phyloP scores from a whole-genome alignment of 1,140 invertebrate genomes.

The Hyles euphorbiae region DNA sequence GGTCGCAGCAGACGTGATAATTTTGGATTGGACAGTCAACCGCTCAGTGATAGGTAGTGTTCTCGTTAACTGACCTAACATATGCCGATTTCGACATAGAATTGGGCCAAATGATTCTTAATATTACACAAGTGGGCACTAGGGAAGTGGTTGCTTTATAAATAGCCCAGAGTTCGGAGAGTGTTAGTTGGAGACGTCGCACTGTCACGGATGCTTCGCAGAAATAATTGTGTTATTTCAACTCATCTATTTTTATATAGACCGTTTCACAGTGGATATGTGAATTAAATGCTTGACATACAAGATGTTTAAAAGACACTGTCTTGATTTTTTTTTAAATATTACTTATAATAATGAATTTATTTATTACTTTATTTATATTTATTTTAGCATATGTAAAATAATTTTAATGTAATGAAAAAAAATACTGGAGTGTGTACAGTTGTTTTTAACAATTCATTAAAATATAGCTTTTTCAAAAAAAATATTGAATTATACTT shows the following conservation, averaged over 20 bases:
- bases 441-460: too few species aligned
- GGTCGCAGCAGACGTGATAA: slow-evolving; percentile 40
- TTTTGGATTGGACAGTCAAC: slow-evolving; percentile 38
- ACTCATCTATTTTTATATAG: slow-evolving; percentile 47
- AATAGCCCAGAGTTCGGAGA: slow-evolving; percentile 51
- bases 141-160: slow-evolving; percentile 55
- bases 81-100: slow-evolving; percentile 1
- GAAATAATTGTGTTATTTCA: slow-evolving; percentile 45
- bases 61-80: too few species aligned
- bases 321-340: too few species aligned
- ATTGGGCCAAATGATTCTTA: slow-evolving; percentile 9
- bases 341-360: too few species aligned
- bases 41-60: too few species aligned
- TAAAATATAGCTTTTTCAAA: too few species aligned
- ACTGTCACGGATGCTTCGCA: slow-evolving; percentile 37
- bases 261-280: slow-evolving; percentile 11
- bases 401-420: too few species aligned
- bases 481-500: too few species aligned
- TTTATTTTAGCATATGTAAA: too few species aligned
- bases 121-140: slow-evolving; percentile 29
- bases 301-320: neutral
- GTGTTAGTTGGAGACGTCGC: slow-evolving; percentile 30
- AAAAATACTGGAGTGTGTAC: too few species aligned
- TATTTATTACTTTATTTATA: too few species aligned
- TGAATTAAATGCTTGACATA: slow-evolving; percentile 11